Evolutionary conservation across 2,113 vertebrate genomes (phyloP).

Genomic region (Scalopus aquaticus): DNA sequence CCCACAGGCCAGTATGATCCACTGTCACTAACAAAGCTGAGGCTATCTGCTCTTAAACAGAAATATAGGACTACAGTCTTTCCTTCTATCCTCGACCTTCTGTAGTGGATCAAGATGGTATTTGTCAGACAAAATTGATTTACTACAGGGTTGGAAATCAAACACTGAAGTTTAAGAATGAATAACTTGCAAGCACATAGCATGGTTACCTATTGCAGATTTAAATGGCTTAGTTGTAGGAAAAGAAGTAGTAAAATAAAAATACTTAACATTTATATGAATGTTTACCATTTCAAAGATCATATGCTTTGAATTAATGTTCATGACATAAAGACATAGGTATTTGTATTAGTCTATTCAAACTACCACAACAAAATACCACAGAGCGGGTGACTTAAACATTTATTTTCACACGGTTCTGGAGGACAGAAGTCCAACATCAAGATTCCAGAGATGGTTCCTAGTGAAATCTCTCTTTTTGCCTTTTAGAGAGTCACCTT

Average conservation of each 20-base stretch:
- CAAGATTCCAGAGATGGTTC: background rate
- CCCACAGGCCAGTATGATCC: background rate
- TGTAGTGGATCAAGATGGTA: background rate
- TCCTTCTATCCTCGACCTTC: background rate
- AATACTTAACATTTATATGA: background rate
- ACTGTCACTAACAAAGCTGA: background rate
- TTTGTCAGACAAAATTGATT: background rate
- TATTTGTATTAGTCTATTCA: background rate
- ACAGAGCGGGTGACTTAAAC: background rate
- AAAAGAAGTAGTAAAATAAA: background rate
- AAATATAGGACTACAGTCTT: background rate
- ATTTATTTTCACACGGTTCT: slow-evolving; percentile 25
- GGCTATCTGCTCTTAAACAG: slow-evolving; percentile 12
- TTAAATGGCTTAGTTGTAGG: background rate
- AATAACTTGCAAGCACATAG: background rate
- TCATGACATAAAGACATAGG: slow-evolving; percentile 3
- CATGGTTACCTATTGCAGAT: background rate
- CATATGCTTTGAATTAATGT: slow-evolving; percentile 20
- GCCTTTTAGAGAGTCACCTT: too few relatives aligned
- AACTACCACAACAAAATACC: slow-evolving; percentile 4
- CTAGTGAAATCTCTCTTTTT: background rate
- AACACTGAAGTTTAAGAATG: background rate
- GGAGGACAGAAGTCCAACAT: background rate
- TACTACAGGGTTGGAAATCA: background rate
- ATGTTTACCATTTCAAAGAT: background rate